These are phyloP conservation scores for Cheirogaleus major DNA, from an alignment of 2,797 vertebrate genomes.

Conservation along the genomic window DNA sequence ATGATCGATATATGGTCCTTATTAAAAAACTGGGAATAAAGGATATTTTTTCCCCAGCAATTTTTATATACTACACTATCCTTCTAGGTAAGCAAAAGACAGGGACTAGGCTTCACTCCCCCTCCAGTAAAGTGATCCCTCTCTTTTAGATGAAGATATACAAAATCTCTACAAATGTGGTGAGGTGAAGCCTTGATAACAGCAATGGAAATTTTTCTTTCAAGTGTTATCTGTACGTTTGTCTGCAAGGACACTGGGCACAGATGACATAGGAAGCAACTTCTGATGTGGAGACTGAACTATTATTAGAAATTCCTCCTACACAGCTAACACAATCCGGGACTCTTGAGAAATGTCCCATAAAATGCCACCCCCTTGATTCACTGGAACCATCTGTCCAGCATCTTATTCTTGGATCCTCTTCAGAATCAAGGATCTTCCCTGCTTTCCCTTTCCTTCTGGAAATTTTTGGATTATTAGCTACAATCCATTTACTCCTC, in stretches of 20 bases:
- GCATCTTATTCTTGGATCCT: background rate
- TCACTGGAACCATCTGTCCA: background rate
- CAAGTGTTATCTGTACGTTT: background rate
- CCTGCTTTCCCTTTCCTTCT: background rate
- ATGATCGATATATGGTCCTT: background rate
- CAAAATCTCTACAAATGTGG: background rate
- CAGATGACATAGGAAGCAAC: background rate
- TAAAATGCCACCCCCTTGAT: background rate
- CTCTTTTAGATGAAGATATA: background rate
- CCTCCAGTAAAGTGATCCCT: background rate
- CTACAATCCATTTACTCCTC: background rate
- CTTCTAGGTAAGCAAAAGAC: background rate
- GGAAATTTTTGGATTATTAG: background rate
- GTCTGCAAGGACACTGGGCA: background rate
- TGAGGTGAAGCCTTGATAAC: background rate
- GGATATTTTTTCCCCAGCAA: accelerated
- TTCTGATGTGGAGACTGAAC: background rate
- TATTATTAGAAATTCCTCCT: background rate
- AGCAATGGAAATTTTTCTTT: background rate
- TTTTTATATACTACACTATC: background rate
- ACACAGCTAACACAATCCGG: background rate
- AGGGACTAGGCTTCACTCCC: background rate
- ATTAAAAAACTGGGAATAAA: background rate
- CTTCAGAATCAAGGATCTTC: background rate
- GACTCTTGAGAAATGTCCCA: background rate